Percentiles rank a stretch among this genome's conserved stretches.
Conservation (phyloP, 2,888 invertebrate genomes). For the Orchesella flavescens region DNA sequence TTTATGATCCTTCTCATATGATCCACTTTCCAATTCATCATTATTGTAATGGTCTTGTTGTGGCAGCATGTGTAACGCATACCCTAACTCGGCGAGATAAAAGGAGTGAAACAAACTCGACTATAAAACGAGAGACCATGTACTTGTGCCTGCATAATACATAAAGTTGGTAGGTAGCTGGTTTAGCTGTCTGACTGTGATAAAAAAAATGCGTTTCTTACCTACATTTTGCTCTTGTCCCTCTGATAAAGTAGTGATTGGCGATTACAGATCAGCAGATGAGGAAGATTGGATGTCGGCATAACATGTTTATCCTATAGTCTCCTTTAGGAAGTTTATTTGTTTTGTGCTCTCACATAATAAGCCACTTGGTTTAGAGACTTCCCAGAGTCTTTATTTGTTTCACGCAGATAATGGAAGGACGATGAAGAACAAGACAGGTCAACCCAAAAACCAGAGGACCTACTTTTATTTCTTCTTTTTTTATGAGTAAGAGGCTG, state of each 20-base stretch:
- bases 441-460: not conserved
- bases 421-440: not conserved
- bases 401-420: not conserved
- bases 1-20: slow-evolving; percentile 8
- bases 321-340: not conserved
- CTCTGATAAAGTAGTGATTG: slow-evolving; percentile 12
- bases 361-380: not conserved
- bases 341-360: not conserved
- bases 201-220: no score
- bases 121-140: not conserved
- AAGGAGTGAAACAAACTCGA: not conserved
- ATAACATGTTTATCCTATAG: not conserved
- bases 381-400: not conserved
- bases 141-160: no score
- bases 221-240: no score
- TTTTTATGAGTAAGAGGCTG: not conserved
- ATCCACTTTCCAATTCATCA: slow-evolving; percentile 34
- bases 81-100: not conserved
- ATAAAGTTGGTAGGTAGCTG: no score
- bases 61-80: not conserved
- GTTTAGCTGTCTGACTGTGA: no score
- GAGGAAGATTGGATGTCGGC: not conserved
- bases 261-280: slow-evolving; percentile 18
- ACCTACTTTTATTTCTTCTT: not conserved
- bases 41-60: slow-evolving; percentile 23